A percentile compares a stretch with the other conserved stretches of the same genome.
These are phyloP conservation scores for Trinectes maculatus DNA, from an alignment of 2,113 vertebrate species.

Conservation along the genomic window DNA sequence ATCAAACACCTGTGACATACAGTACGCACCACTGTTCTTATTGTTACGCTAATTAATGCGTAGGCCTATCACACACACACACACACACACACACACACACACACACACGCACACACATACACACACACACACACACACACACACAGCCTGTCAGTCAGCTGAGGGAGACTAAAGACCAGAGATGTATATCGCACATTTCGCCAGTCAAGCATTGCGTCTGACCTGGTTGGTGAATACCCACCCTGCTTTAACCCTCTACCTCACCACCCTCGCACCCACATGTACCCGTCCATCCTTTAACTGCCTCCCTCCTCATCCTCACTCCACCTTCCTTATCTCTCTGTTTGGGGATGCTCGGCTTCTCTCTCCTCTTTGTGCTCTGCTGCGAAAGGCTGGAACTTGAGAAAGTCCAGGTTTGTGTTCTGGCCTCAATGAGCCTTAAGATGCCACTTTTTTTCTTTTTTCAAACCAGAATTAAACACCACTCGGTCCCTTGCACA, in stretches of 20 bases:
- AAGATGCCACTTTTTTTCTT: conserved; percentile 48
- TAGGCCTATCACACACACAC: background rate
- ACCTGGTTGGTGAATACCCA: conserved; percentile 65
- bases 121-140: conserved; percentile 27
- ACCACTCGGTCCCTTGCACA: fast-evolving
- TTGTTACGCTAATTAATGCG: conserved; percentile 1
- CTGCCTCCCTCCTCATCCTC: conserved; percentile 16
- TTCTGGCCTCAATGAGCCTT: conserved; percentile 60
- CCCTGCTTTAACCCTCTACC: conserved; percentile 4
- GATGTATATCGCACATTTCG: conserved; percentile 75
- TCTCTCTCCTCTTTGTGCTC: conserved; percentile 63
- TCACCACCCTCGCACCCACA: background rate
- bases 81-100: conserved; percentile 8
- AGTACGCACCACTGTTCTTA: background rate
- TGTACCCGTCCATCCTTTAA: conserved; percentile 19
- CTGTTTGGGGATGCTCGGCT: conserved; percentile 64
- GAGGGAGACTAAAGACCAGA: conserved; percentile 59
- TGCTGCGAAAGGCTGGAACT: conserved; percentile 60
- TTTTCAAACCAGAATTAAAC: background rate
- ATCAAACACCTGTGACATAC: background rate
- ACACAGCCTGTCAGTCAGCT: conserved; percentile 66
- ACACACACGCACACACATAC: conserved; percentile 26
- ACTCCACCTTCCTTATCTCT: conserved; percentile 55
- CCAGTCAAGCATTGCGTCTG: conserved; percentile 71
- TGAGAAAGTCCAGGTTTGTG: conserved; percentile 72